Percentiles rank a stretch among this genome's conserved stretches.
phyloP scores from a whole-genome alignment of 2,797 vertebrate species.

The Meda fulgida region DNA sequence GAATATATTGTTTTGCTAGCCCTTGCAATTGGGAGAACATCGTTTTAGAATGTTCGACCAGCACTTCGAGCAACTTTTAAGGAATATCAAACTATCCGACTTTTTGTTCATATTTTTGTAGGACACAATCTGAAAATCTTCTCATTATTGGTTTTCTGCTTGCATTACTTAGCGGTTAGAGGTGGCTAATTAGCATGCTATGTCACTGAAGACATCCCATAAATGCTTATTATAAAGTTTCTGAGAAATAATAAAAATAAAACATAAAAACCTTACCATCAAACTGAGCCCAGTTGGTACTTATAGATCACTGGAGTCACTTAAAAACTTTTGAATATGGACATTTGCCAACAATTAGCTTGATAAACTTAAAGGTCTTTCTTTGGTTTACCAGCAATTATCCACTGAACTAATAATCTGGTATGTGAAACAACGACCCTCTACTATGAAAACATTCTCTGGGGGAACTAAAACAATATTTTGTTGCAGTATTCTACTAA shows the following conservation, averaged over 20 bases:
- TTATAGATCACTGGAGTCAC: slow-evolving; percentile 20
- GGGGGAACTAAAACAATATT: background rate
- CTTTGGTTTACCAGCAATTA: slow-evolving; percentile 10
- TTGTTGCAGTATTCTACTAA: background rate
- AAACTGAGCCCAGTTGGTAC: slow-evolving; percentile 5
- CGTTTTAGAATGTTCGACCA: background rate
- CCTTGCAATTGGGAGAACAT: background rate
- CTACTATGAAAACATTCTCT: background rate
- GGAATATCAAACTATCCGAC: background rate
- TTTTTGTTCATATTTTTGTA: background rate
- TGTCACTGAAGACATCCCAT: background rate
- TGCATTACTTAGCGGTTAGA: background rate
- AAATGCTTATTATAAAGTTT: slow-evolving; percentile 17
- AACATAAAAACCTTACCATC: slow-evolving; percentile 22
- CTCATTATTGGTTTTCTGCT: background rate
- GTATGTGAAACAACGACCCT: background rate
- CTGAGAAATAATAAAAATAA: slow-evolving; percentile 44
- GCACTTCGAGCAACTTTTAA: background rate
- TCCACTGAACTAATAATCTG: background rate
- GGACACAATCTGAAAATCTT: background rate
- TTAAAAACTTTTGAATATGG: slow-evolving; percentile 39
- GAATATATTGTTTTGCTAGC: background rate
- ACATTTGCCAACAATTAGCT: slow-evolving; percentile 42
- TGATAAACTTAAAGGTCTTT: slow-evolving; percentile 26
- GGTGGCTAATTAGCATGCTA: background rate